Percentiles rank a stretch among this genome's conserved stretches.
These are phyloP conservation scores for Lepidocyrtoides sp. DNA, from an alignment of 2,888 invertebrate species.

Conservation along the genomic window DNA sequence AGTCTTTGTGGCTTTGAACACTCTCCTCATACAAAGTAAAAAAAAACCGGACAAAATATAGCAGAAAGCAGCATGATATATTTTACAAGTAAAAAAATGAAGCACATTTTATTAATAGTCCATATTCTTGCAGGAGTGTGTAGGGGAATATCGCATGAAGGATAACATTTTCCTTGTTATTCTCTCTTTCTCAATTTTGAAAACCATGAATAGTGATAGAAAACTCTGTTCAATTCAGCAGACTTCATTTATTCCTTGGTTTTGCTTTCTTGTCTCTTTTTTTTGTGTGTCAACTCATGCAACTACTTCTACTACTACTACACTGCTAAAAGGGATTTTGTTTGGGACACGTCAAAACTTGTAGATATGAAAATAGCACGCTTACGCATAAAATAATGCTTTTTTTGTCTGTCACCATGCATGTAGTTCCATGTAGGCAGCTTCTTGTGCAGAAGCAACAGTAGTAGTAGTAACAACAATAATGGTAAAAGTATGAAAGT, in stretches of 20 bases:
- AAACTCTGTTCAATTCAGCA: not conserved
- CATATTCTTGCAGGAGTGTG: not conserved
- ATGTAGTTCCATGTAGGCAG: not conserved
- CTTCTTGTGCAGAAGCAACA: not conserved
- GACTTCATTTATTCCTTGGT: slow-evolving; percentile 14
- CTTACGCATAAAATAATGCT: slow-evolving; percentile 15
- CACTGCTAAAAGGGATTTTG: not conserved
- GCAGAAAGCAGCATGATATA: not conserved
- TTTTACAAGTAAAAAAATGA: slow-evolving; percentile 1
- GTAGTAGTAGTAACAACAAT: not conserved
- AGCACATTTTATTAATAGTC: not conserved
- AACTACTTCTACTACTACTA: no score
- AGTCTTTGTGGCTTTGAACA: not conserved
- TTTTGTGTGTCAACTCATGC: no score
- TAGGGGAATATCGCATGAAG: slow-evolving; percentile 1
- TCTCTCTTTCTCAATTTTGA: not conserved
- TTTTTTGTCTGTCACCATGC: not conserved
- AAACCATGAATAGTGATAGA: not conserved
- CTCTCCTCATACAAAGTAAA: not conserved
- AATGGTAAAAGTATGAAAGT: slow-evolving; percentile 24
- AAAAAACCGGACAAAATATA: not conserved
- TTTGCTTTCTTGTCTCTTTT: not conserved
- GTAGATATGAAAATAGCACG: slow-evolving; percentile 1
- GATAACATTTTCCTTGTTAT: not conserved
- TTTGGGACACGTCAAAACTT: slow-evolving; percentile 23